These are phyloP conservation scores for Lacanobia oleracea DNA, from an alignment of 2,888 invertebrate genomes.

Conservation along the genomic window DNA sequence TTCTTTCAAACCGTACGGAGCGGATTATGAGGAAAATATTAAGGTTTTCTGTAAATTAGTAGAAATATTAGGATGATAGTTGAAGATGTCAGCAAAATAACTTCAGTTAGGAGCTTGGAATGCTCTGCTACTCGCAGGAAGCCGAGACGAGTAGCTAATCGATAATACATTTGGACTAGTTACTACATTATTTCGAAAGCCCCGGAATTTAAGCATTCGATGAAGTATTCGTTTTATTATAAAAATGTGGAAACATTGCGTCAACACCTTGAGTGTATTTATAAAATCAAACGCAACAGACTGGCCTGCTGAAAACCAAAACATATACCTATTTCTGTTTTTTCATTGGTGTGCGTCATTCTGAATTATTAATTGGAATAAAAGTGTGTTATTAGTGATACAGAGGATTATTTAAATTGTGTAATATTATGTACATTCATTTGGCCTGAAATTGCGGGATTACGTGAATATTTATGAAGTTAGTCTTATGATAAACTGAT, in stretches of 20 bases:
- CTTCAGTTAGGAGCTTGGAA: no score
- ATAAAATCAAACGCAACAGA: constrained; percentile 52
- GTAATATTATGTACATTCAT: constrained; percentile 14
- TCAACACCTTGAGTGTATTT: constrained; percentile 57
- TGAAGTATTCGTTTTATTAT: constrained; percentile 54
- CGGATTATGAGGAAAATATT: no score
- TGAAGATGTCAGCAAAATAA: no score
- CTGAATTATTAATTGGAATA: constrained; percentile 40
- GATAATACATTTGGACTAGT: constrained; percentile 35
- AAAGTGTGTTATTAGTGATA: constrained; percentile 35
- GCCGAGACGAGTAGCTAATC: neutral
- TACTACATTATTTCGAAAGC: constrained; percentile 22
- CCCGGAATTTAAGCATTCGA: constrained; percentile 33
- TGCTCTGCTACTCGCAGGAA: no score
- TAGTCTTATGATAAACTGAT: constrained; percentile 14
- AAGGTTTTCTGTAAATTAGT: no score
- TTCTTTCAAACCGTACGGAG: no score
- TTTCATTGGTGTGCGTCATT: constrained; percentile 52
- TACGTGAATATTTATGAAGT: constrained; percentile 25
- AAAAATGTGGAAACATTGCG: constrained; percentile 52
- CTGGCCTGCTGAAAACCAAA: constrained; percentile 48
- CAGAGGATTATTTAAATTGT: constrained; percentile 30
- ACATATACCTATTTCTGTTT: constrained; percentile 43
- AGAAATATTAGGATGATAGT: no score
- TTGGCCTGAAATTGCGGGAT: constrained; percentile 27